These are phyloP conservation scores for Pseudorectes ferrugineus DNA, from an alignment of 2,113 vertebrate species.

Conservation along the genomic window DNA sequence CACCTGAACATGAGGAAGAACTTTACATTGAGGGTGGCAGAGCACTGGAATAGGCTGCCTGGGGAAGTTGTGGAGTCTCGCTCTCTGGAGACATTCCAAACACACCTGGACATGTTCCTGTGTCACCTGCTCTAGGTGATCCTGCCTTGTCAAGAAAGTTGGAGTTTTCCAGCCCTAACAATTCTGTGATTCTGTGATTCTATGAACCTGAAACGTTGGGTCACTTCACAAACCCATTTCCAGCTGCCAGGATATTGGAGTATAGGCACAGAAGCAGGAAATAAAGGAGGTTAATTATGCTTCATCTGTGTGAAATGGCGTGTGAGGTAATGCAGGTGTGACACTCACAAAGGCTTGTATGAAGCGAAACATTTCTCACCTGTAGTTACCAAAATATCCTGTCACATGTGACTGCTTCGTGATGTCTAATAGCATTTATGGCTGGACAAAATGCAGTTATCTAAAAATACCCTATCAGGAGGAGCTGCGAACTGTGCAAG, in stretches of 20 bases:
- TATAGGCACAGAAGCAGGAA: background rate
- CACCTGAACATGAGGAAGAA: background rate
- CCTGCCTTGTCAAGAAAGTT: background rate
- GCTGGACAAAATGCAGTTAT: background rate
- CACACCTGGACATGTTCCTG: background rate
- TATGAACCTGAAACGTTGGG: background rate
- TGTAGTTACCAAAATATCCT: background rate
- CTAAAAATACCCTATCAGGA: background rate
- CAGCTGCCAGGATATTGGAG: background rate
- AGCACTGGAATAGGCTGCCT: background rate
- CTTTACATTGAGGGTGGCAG: background rate
- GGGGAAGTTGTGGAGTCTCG: background rate
- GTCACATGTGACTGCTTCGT: accelerated
- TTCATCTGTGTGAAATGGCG: background rate
- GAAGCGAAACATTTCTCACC: background rate
- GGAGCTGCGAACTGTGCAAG: background rate
- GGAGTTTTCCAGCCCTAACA: background rate
- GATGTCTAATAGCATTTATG: background rate
- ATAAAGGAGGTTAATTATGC: background rate
- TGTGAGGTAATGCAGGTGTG: slow-evolving; percentile 17
- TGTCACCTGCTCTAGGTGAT: background rate
- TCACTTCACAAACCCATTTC: background rate
- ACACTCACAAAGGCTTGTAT: background rate
- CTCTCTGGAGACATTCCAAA: background rate
- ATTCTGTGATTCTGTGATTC: background rate